A percentile compares a stretch with the other conserved stretches of the same genome.
Conservation (phyloP, 2,888 invertebrate genomes). For the Cataglyphis altisquamis region DNA sequence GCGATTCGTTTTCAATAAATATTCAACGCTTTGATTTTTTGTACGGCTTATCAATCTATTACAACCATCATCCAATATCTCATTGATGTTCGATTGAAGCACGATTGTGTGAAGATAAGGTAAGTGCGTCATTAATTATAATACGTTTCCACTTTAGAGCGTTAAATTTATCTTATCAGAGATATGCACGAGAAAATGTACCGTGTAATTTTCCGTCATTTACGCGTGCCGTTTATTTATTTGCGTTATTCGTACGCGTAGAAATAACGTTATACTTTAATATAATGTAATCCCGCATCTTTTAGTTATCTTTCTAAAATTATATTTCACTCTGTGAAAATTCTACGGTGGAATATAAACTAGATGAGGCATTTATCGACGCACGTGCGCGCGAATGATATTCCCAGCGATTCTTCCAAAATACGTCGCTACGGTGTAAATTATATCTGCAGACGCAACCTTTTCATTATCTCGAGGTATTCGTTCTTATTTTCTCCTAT, state of each 20-base stretch:
- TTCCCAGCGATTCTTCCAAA: constrained; percentile 34
- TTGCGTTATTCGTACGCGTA: not conserved
- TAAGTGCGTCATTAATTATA: constrained; percentile 37
- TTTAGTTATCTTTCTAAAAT: constrained; percentile 8
- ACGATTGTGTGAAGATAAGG: not conserved
- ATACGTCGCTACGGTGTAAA: constrained; percentile 35
- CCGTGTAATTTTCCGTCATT: not conserved
- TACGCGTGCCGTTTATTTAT: constrained; percentile 22
- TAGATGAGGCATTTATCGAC: constrained; percentile 9
- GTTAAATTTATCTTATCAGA: constrained; percentile 24
- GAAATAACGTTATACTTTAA: not conserved
- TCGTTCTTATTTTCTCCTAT: constrained; percentile 42
- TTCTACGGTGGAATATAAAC: constrained; percentile 8
- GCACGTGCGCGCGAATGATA: constrained; percentile 12
- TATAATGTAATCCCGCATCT: constrained; percentile 3
- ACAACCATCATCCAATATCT: not conserved
- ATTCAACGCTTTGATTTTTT: constrained; percentile 81
- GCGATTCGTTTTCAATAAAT: constrained; percentile 83
- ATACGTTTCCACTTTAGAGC: constrained; percentile 16
- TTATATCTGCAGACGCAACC: constrained; percentile 36
- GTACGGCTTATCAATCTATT: constrained; percentile 31
- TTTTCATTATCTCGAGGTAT: constrained; percentile 43
- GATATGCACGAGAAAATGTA: constrained; percentile 23
- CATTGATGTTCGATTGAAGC: not conserved
- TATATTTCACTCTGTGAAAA: not conserved